phyloP scores from a whole-genome alignment of 2,888 invertebrate species.

The Candidula unifasciata region DNA sequence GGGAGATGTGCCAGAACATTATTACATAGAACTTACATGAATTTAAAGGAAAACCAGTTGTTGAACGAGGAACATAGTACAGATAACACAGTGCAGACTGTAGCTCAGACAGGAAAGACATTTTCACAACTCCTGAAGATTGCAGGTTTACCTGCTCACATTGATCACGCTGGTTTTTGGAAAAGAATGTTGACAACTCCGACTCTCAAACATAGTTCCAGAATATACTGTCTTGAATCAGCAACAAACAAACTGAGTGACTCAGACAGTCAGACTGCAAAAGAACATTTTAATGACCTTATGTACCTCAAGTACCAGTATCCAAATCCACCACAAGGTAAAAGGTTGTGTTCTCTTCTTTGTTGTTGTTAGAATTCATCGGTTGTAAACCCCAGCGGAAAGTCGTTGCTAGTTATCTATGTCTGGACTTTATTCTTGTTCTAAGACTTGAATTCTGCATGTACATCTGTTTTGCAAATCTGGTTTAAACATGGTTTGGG shows the following conservation, averaged over 20 bases:
- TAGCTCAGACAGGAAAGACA: neutral
- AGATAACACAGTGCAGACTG: neutral
- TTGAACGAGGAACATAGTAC: neutral
- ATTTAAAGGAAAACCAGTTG: conserved; percentile 38
- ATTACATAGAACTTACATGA: conserved; percentile 15
- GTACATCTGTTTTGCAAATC: too few species aligned
- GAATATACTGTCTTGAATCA: too few species aligned
- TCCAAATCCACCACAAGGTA: conserved; percentile 34
- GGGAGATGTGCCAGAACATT: neutral
- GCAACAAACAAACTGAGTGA: neutral
- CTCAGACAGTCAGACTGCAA: neutral
- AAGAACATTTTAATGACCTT: conserved; percentile 13
- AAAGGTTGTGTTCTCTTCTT: neutral
- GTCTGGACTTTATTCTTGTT: too few species aligned
- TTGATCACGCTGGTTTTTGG: neutral
- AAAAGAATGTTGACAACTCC: neutral
- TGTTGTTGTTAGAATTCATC: too few species aligned
- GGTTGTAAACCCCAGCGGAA: too few species aligned
- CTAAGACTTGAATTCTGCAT: too few species aligned
- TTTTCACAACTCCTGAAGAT: too few species aligned
- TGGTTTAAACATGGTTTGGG: too few species aligned
- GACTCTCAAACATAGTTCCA: neutral
- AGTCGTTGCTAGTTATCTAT: too few species aligned
- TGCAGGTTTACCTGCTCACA: neutral
- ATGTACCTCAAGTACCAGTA: conserved; percentile 33